phyloP scores from a whole-genome alignment of 2,888 invertebrate genomes.

The Leucophora obtusa region DNA sequence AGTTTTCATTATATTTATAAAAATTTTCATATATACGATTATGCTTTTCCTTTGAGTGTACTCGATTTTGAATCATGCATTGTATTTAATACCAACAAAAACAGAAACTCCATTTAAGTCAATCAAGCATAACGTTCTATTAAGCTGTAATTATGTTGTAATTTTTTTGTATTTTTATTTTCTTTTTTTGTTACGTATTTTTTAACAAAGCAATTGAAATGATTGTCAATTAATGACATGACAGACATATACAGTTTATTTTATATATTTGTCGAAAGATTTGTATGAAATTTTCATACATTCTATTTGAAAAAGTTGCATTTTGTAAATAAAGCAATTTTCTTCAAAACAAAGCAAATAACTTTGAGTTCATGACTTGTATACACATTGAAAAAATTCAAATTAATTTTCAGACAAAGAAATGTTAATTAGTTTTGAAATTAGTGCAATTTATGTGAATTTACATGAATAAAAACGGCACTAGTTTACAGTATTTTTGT shows the following conservation, averaged over 20 bases:
- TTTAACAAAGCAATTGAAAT: slow-evolving; percentile 59
- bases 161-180: slow-evolving; percentile 37
- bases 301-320: slow-evolving; percentile 5
- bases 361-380: not conserved
- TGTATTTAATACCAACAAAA: slow-evolving; percentile 19
- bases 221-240: slow-evolving; percentile 62
- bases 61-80: not conserved
- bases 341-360: slow-evolving; percentile 2
- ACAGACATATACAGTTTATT: slow-evolving; percentile 37
- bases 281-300: not conserved
- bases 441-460: not conserved
- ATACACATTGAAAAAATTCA: not conserved
- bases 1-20: too few species aligned
- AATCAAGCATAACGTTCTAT: slow-evolving; percentile 53
- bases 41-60: too few species aligned
- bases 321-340: slow-evolving; percentile 33
- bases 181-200: slow-evolving; percentile 14
- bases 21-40: too few species aligned
- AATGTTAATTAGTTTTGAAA: not conserved
- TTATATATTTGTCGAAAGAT: slow-evolving; percentile 23
- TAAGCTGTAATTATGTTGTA: slow-evolving; percentile 62
- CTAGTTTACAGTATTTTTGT: too few species aligned
- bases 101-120: slow-evolving; percentile 37
- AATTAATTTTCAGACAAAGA: not conserved
- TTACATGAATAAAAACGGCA: too few species aligned